Conservation (phyloP, 2,113 vertebrate species). For the Grallaria varia region DNA sequence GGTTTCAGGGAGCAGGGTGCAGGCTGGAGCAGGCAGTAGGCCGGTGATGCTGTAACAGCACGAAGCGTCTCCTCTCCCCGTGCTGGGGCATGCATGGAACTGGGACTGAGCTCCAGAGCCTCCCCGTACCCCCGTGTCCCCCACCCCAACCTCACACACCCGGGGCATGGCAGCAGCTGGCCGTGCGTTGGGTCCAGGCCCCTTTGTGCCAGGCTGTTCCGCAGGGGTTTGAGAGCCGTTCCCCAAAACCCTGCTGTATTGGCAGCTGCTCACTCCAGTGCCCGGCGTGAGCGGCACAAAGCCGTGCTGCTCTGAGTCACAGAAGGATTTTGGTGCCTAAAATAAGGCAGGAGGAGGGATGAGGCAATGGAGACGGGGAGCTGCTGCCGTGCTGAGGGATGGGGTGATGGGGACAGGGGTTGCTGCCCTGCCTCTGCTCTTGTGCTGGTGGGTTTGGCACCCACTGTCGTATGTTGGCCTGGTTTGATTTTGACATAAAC, state of each 20-base stretch:
- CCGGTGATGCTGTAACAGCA: not conserved
- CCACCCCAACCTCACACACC: not conserved
- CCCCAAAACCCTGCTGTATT: not conserved
- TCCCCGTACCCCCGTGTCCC: not conserved
- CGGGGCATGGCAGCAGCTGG: not conserved
- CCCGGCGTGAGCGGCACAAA: fast-evolving
- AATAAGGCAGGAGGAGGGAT: not conserved
- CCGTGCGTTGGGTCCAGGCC: fast-evolving
- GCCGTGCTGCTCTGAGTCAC: not conserved
- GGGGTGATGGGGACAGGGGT: not conserved
- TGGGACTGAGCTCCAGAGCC: not conserved
- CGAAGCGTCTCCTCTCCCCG: not conserved
- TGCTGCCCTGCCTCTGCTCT: fast-evolving
- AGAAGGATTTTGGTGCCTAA: not conserved
- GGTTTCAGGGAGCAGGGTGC: not conserved
- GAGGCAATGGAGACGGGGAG: not conserved
- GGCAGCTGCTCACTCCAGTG: fast-evolving
- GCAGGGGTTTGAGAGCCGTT: fast-evolving
- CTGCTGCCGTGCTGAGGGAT: not conserved
- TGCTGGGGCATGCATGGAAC: not conserved
- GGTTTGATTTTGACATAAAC: not conserved
- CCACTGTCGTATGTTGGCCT: fast-evolving
- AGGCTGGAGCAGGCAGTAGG: not conserved
- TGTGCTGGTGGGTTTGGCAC: not conserved
- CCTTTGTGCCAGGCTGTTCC: fast-evolving